Evolutionary conservation across 2,888 invertebrate species (phyloP).

Genomic region (Microctonus aethiopoides): DNA sequence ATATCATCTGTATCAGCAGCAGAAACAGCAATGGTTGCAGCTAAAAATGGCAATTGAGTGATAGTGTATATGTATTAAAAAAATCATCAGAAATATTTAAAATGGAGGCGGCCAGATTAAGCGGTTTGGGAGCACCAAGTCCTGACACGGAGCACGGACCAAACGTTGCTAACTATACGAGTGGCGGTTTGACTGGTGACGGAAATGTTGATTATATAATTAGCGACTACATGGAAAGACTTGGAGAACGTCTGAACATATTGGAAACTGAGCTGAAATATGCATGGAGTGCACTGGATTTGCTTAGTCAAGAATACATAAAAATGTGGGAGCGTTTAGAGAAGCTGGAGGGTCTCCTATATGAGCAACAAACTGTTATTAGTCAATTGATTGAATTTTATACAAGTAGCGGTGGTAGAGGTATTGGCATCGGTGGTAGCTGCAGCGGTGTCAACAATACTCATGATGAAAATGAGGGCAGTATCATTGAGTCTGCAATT

Average conservation of each 20-base stretch:
- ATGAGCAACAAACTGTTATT: conserved; percentile 92
- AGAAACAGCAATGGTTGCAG: neutral
- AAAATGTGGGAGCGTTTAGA: conserved; percentile 94
- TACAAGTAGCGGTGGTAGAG: conserved; percentile 71
- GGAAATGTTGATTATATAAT: conserved; percentile 77
- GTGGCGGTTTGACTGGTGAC: conserved; percentile 46
- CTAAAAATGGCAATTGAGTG: conserved; percentile 4
- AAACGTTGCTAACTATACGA: conserved; percentile 48
- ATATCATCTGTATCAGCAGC: too few relatives aligned
- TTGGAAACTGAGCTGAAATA: conserved; percentile 91
- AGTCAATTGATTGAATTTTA: conserved; percentile 87
- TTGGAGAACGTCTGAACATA: conserved; percentile 86
- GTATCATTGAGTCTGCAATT: conserved; percentile 41
- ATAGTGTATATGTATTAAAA: neutral
- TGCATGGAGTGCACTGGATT: conserved; percentile 91
- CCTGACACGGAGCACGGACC: conserved; percentile 53
- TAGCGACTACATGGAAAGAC: conserved; percentile 91
- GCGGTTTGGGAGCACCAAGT: conserved; percentile 51
- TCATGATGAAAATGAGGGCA: conserved; percentile 44
- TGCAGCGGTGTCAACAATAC: conserved; percentile 38
- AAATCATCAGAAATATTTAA: conserved; percentile 21
- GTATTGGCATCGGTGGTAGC: conserved; percentile 52
- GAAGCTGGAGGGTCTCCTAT: conserved; percentile 85
- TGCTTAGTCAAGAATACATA: conserved; percentile 91
- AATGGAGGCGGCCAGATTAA: conserved; percentile 60